These are phyloP conservation scores for Nebria ingens DNA, from an alignment of 1,140 invertebrate genomes.

Conservation along the genomic window DNA sequence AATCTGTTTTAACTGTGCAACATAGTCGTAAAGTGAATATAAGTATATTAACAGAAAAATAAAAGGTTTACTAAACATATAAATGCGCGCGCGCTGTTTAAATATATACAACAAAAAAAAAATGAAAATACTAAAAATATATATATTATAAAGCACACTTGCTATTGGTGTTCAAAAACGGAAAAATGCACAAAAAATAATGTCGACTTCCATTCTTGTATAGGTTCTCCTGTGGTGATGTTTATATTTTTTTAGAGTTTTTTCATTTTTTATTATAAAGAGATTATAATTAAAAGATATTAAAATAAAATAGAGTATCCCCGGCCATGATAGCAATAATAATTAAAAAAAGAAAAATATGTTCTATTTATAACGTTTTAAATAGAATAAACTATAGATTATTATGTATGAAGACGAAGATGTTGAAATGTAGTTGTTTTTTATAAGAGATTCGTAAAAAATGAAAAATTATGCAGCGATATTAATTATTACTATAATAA, in stretches of 20 bases:
- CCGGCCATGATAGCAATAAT: constrained; percentile 29
- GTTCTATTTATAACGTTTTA: background rate
- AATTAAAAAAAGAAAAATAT: too few species aligned
- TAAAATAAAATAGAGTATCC: constrained; percentile 15
- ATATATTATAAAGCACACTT: background rate
- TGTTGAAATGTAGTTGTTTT: constrained; percentile 13
- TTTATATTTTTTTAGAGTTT: constrained; percentile 15
- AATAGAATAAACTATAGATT: constrained; percentile 5
- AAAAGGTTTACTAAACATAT: background rate
- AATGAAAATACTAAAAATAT: too few species aligned
- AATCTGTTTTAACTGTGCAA: too few species aligned
- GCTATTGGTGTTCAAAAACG: constrained; percentile 21
- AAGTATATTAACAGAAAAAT: constrained; percentile 12
- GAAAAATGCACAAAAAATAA: constrained; percentile 21
- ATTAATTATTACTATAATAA: constrained; percentile 16
- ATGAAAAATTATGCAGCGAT: constrained; percentile 14
- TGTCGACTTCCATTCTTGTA: constrained; percentile 23
- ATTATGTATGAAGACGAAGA: constrained; percentile 13
- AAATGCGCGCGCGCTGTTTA: background rate
- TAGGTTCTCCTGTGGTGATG: constrained; percentile 14
- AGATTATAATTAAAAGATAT: too few species aligned
- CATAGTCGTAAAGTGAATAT: too few species aligned
- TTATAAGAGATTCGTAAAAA: constrained; percentile 13
- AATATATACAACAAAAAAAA: too few species aligned
- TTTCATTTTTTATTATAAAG: constrained; percentile 1